These are phyloP conservation scores for Lamprotornis superbus DNA, from an alignment of 2,113 vertebrate genomes.

Conservation along the genomic window DNA sequence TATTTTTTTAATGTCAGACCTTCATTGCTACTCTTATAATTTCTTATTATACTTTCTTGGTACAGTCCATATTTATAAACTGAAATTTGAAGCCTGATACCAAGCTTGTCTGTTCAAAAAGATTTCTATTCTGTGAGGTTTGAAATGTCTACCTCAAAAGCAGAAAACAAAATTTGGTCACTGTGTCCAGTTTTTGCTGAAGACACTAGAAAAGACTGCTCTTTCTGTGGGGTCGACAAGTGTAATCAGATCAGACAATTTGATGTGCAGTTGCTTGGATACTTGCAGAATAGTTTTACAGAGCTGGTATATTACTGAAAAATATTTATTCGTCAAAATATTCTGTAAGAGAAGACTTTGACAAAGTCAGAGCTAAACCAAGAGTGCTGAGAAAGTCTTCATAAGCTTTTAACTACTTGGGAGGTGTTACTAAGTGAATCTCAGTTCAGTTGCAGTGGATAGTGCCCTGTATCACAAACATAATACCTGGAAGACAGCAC, in stretches of 20 bases:
- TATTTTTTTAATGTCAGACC: background rate
- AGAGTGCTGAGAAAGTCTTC: background rate
- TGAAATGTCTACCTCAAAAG: background rate
- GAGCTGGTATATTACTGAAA: background rate
- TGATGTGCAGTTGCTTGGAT: background rate
- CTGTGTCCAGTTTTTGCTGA: background rate
- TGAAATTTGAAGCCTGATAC: background rate
- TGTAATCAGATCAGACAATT: background rate
- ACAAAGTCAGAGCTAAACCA: background rate
- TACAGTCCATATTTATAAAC: background rate
- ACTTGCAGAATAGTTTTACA: background rate
- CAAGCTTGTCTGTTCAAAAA: background rate
- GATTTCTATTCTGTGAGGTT: background rate
- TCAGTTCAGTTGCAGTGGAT: background rate
- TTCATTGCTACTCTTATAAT: background rate
- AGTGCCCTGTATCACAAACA: background rate
- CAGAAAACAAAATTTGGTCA: background rate
- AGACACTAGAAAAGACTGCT: background rate
- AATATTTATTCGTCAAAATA: background rate
- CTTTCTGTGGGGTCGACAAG: background rate
- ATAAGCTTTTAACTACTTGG: background rate
- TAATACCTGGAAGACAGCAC: background rate
- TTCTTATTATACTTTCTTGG: background rate
- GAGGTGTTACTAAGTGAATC: background rate
- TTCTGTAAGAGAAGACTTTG: background rate